phyloP scores from a whole-genome alignment of 2,113 vertebrate genomes.

The Periophthalmodon schlosseri region DNA sequence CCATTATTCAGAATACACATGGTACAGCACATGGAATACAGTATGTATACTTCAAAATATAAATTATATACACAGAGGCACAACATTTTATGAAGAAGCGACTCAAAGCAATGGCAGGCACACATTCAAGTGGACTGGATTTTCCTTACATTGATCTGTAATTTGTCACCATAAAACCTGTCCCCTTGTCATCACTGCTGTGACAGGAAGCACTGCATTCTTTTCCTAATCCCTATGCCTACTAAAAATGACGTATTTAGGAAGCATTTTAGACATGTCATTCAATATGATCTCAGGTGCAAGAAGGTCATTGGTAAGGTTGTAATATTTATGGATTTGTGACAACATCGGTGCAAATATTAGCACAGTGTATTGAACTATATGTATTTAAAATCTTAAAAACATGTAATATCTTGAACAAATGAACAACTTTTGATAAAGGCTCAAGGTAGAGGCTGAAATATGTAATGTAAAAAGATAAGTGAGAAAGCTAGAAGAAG shows the following conservation, averaged over 20 bases:
- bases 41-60: neutral
- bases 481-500: slow-evolving; percentile 41
- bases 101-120: slow-evolving; percentile 45
- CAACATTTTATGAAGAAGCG: slow-evolving; percentile 36
- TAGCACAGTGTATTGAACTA: neutral
- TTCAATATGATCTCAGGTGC: slow-evolving; percentile 12
- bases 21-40: neutral
- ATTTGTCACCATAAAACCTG: slow-evolving; percentile 53
- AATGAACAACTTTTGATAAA: neutral
- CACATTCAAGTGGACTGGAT: slow-evolving; percentile 46
- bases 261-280: slow-evolving; percentile 27
- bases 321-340: slow-evolving; percentile 13
- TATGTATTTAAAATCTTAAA: neutral
- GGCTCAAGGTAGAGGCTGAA: slow-evolving; percentile 17
- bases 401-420: neutral
- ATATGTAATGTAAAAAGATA: slow-evolving; percentile 39
- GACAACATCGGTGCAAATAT: slow-evolving; percentile 1
- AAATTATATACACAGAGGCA: slow-evolving; percentile 16
- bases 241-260: slow-evolving; percentile 32
- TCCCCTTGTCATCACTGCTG: slow-evolving; percentile 37
- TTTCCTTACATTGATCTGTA: slow-evolving; percentile 44
- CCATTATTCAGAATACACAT: neutral
- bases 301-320: slow-evolving; percentile 7
- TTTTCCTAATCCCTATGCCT: slow-evolving; percentile 31
- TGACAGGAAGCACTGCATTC: slow-evolving; percentile 35